Evolutionary conservation across 1,140 invertebrate species (phyloP), one percentile per base, ranked within the genome.

Genomic region (Hydropsyche tenuis): DNA sequence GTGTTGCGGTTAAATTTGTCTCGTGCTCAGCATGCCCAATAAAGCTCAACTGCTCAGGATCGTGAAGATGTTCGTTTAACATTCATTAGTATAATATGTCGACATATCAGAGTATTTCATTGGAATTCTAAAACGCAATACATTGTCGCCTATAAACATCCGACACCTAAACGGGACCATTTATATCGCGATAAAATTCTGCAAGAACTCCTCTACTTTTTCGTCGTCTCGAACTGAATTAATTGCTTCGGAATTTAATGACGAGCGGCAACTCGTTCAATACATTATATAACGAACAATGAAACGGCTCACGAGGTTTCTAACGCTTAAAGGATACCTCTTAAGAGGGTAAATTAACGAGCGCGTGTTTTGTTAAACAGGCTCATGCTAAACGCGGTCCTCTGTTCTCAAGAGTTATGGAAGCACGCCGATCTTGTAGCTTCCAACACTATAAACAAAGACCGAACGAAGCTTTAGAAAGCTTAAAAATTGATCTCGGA

Each of bases 301-400:
- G 30, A 37, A n/a, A n/a, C n/a, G n/a, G n/a, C n/a, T n/a, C n/a
- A 37, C 30, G 3, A 37, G 30, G 3, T 37, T 37, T 37, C 30
- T 37, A 37, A 37, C 30, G 30, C 30, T 37, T 9, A 37, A 37
- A 37, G 30, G 30, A 37, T 37, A 37, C 30, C 30, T 37, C 30
- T 72, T 72, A 72, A 72, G 56, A 18, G 53, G 51, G 11, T 25
- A 72, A 72, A 72, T 72, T 72, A 72, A 72, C 70, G 70, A 72
- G 70, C 56, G 53, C 70, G 70, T 72, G 70, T 72, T 64, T 72
- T 70, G 68, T 70, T 70, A 70, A 60, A 70, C 68, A 70, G 68
- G 43, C 65, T 60, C 37, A 70, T 56, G 51, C 16, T 18, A 18
- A 27, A 63, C 23, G 43, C 45, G 45, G 63, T 42, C 46, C 43